Evolutionary conservation across 2,113 vertebrate genomes (phyloP), one percentile per base, ranked within the genome.

Genomic region (Colistium nudipinnis): DNA sequence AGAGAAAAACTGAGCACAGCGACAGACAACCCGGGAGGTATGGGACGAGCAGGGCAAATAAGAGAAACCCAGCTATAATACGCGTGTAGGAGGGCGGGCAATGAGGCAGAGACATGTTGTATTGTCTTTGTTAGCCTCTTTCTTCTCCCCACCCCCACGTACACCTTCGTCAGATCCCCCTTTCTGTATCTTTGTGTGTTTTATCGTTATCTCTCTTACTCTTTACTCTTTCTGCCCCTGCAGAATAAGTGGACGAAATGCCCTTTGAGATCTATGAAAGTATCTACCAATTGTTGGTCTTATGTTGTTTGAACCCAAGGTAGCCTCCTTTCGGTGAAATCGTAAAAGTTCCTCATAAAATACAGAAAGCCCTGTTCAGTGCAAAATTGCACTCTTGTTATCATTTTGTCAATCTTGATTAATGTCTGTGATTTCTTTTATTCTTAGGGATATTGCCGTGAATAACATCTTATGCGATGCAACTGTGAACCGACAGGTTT

Each of bases 21-120:
- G 14, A 68, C 49, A 68, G 59, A 78, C 62, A 64, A 74, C 43
- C 45, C 64, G 48, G 48, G 70, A 80, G 70, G 55, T 16, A 43
- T 53, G 28, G 24, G 63, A 30, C 10, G 1, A 52, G 53, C 38
- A 31, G 64, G n/a, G 38, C 28, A 30, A 69, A 74, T 65, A 45
- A 59, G 61, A 64, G 60, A 56, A 52, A 57, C 51, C 60, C 66
- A 78, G 75, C n/a, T n/a, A 79, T 81, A 71, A 63, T 52, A 63
- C 70, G 79, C 61, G 72, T 51, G 64, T 55, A 35, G 76, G 73
- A 72, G 74, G 41, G 27, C 62, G 67, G 56, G 55, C 65, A 69
- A 86, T 87, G 81, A 86, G 66, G 74, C 79, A 74, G 25, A 65
- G 62, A 74, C 14, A 74, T 76, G 30, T 54, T 62, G n/a, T 62